Conservation (phyloP, 2,888 invertebrate species). For the Drosophila affinis region DNA sequence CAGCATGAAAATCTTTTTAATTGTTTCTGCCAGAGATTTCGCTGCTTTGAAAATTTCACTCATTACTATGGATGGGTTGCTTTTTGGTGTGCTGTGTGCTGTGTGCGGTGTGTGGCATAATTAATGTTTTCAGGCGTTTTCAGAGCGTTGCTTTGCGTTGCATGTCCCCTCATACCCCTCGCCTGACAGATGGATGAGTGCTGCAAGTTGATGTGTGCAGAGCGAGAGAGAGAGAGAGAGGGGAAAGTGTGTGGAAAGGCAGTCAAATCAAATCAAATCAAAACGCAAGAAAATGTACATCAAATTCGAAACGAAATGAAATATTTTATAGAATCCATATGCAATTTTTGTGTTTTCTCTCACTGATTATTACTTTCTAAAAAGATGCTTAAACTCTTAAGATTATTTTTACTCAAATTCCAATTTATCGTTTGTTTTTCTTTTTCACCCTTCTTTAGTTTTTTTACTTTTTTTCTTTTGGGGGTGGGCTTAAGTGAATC, state of each 20-base stretch:
- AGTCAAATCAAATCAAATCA: conserved; percentile 29
- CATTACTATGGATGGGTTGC: conserved; percentile 50
- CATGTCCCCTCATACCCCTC: conserved; percentile 24
- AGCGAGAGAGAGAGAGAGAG: not conserved
- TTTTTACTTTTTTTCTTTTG: conserved; percentile 20
- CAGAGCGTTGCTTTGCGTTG: conserved; percentile 62
- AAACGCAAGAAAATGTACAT: conserved; percentile 24
- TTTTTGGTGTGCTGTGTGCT: not conserved
- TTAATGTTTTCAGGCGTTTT: conserved; percentile 56
- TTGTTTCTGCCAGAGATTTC: conserved; percentile 65
- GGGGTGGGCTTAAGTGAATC: conserved; percentile 21
- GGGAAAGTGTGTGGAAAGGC: not conserved
- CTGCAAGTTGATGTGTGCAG: not conserved
- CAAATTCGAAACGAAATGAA: conserved; percentile 26
- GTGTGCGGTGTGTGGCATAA: conserved; percentile 38
- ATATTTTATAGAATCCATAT: conserved; percentile 68
- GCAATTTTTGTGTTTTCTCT: conserved; percentile 75
- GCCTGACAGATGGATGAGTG: conserved; percentile 8
- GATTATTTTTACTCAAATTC: conserved; percentile 32
- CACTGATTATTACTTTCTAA: conserved; percentile 55
- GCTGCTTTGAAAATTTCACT: conserved; percentile 57
- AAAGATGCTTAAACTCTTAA: conserved; percentile 46
- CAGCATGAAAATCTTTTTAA: conserved; percentile 71
- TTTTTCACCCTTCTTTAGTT: conserved; percentile 44
- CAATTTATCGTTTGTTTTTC: conserved; percentile 38